Base-by-base conservation (phyloP, 2,797 vertebrate genomes). In the Notolepis coatsorum region DNA sequence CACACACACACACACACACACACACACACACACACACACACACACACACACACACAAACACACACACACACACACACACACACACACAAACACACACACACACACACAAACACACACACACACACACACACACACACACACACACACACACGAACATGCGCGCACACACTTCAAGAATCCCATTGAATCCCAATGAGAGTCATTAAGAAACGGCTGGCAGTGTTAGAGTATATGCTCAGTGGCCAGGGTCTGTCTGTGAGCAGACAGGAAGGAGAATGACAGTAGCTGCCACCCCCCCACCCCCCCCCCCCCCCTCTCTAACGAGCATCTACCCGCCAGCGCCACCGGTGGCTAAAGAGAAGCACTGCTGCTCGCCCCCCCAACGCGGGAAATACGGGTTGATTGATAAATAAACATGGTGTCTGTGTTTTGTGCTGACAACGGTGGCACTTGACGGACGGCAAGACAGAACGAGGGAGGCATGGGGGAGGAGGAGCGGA, bases 141-240 rank as follows among this genome's bases (percentile, higher is more conserved):
- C 48, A 75, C 63, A 68, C 46, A 28, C 46, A 30, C n/a, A 48
- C 46, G 17, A 18, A 12, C 17, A 21, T 9, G 12, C 20, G 3
- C 10, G 2, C 42, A 45, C 42, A 42, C 1, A 62, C 33, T 47
- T 48, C 73, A 60, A 68, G 23, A 56, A 33, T 33, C 30, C 58
- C 65, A 39, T n/a, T 9, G 66, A 56, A 60, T 38, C 38, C 41
- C 21, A 47, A 51, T 59, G 71, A 60, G 71, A 77, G 64, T 78
- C 60, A 66, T 72, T 75, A 53, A 55, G 71, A 65, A 71, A 77
- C 69, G 64, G 67, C 61, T 71, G 50, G 61, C 61, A 50, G 76
- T 79, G 71, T 72, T 79, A 46, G 73, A 71, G 42, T 57, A 65
- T 45, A 59, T 61, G 66, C 54, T 57, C 60, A 75, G 62, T 57